Evolutionary conservation across 2,888 invertebrate genomes (phyloP), one percentile per base, ranked within the genome.

Genomic region (Pterobdella sp.): DNA sequence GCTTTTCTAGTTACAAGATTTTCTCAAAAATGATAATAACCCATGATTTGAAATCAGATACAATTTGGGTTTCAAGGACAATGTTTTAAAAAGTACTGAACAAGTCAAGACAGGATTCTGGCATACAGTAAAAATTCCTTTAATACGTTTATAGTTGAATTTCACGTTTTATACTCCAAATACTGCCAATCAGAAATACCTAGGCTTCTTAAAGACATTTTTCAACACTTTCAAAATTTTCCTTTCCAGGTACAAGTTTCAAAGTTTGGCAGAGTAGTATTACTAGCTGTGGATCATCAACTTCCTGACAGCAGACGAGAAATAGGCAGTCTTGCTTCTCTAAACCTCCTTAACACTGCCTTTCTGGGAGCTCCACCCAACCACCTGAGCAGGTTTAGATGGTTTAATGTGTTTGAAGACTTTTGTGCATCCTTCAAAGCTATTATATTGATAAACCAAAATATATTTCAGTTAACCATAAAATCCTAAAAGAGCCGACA

Each of bases 231-330:
- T 7, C 42, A 42, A 7, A 42, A 42, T 7, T 14, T 42, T 42
- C 7, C 18, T 42, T n/a, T n/a, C n/a, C n/a, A 56, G 60, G 60
- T 71, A 18, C 35, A 34, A 32, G 71, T 52, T 3, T 71, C 71
- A 36, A 56, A 52, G 63, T 71, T 71, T n/a, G 63, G 63, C 7
- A 71, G 35, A 29, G 60, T 60, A n/a, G 63, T 71, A 1, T 26
- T 71, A 36, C 14, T 71, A 63, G 56, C 35, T 35, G 32, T 71
- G 29, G 63, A 71, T 36, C 52, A 71, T 35, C 71, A 71, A 14
- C 63, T 71, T 29, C 71, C 71, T 1, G 31, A 63, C 71, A 71
- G 34, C 52, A 71, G 36, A 36, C 34, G 63, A 37, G 71, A 71
- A 26, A 22, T 36, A 29, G 60, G 63, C 35, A 49, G 56, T n/a